phyloP scores from a whole-genome alignment of 2,797 vertebrate genomes.

The Spea hammondii region DNA sequence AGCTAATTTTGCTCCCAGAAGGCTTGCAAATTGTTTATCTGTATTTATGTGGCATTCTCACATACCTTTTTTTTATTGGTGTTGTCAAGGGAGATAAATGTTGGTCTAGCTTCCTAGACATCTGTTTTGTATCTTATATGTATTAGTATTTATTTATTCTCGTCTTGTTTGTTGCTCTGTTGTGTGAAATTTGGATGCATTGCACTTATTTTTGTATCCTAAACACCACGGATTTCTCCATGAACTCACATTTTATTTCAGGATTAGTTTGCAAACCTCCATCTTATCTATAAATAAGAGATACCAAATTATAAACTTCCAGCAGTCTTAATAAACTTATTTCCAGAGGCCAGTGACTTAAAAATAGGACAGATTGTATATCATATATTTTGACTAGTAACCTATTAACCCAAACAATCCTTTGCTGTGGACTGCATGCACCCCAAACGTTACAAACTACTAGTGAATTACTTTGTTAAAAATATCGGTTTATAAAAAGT shows the following conservation, averaged over 20 bases:
- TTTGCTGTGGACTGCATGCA: too few species aligned
- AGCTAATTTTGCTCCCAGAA: neutral
- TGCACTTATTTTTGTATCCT: conserved; percentile 5
- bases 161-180: conserved; percentile 2
- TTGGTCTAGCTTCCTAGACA: conserved; percentile 19
- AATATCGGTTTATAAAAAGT: too few species aligned
- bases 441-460: too few species aligned
- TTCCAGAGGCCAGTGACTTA: too few species aligned
- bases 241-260: neutral
- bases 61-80: conserved; percentile 1
- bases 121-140: conserved; percentile 33
- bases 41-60: conserved; percentile 2
- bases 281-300: neutral
- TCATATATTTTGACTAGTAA: too few species aligned
- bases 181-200: conserved; percentile 23
- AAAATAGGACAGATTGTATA: too few species aligned
- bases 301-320: conserved; percentile 2
- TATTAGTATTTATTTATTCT: conserved; percentile 46
- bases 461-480: too few species aligned
- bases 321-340: too few species aligned
- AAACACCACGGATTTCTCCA: neutral
- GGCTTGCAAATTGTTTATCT: conserved; percentile 1
- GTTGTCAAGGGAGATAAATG: conserved; percentile 34
- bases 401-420: too few species aligned
- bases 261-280: conserved; percentile 6